Conservation (phyloP, 2,888 invertebrate genomes). For the Subacronicta megacephala region DNA sequence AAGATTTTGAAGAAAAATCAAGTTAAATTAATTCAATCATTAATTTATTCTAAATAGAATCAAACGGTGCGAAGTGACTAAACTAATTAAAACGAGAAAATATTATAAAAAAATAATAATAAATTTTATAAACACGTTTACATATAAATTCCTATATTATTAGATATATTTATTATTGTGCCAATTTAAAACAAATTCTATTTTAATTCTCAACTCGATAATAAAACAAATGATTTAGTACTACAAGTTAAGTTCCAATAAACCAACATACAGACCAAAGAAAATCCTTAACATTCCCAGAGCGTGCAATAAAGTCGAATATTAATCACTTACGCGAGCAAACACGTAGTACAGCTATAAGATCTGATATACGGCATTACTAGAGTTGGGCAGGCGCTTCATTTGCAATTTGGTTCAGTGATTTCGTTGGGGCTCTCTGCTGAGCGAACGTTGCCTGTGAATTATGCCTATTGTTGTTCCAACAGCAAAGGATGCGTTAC, state of each 20-base stretch:
- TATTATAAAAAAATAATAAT: too few relatives aligned
- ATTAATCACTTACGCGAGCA: constrained; percentile 58
- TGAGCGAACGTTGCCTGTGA: constrained; percentile 68
- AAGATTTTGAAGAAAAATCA: too few relatives aligned
- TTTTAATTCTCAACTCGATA: neutral
- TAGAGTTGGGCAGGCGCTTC: constrained; percentile 66
- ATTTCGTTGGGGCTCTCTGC: constrained; percentile 76
- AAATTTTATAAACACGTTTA: too few relatives aligned
- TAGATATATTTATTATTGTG: too few relatives aligned
- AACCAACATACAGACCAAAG: constrained; percentile 21
- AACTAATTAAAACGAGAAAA: too few relatives aligned
- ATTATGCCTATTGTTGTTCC: constrained; percentile 78
- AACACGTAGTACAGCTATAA: constrained; percentile 56
- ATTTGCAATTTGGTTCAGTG: constrained; percentile 83
- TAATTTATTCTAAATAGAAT: too few relatives aligned
- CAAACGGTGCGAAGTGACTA: too few relatives aligned
- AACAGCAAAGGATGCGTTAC: constrained; percentile 66
- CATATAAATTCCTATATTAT: too few relatives aligned
- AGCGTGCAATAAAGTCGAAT: constrained; percentile 46
- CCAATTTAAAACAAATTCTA: too few relatives aligned
- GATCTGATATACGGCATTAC: constrained; percentile 62
- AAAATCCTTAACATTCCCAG: constrained; percentile 27
- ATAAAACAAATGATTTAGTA: constrained; percentile 1
- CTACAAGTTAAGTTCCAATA: constrained; percentile 10
- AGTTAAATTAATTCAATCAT: too few relatives aligned